Conservation (phyloP, 2,113 vertebrate species). For the Gymnarchus niloticus region DNA sequence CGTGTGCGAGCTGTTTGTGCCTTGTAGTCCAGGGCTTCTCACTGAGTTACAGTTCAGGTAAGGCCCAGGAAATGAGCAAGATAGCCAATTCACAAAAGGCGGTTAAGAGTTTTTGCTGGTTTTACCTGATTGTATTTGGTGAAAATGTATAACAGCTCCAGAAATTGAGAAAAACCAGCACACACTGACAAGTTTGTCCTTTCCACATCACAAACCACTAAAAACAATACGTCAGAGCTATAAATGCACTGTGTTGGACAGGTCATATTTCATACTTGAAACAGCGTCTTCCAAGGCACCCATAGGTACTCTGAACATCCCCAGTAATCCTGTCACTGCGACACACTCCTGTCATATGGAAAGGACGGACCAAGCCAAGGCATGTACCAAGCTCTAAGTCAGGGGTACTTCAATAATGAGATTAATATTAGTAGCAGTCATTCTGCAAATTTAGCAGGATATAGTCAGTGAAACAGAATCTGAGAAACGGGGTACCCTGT, state of each 20-base stretch:
- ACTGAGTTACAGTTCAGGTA: background rate
- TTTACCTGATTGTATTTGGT: background rate
- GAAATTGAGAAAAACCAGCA: background rate
- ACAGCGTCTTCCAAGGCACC: background rate
- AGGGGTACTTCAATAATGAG: background rate
- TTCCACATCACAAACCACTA: background rate
- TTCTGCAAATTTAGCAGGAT: background rate
- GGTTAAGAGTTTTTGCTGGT: background rate
- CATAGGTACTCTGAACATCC: background rate
- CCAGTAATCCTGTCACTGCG: background rate
- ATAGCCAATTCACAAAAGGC: background rate
- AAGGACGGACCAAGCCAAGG: background rate
- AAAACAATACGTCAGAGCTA: no score
- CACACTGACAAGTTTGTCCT: background rate
- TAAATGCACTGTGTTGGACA: no score
- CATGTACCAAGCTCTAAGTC: background rate
- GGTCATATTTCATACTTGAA: background rate
- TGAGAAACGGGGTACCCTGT: constrained; percentile 56
- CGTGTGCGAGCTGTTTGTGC: background rate
- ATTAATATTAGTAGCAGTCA: background rate
- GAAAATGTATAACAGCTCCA: background rate
- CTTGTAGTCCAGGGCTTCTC: background rate
- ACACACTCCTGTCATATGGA: background rate
- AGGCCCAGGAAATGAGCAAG: background rate
- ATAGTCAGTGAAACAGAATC: background rate